Evolutionary conservation across 2,888 invertebrate genomes (phyloP).

Genomic region (Sarcophaga rosellei): DNA sequence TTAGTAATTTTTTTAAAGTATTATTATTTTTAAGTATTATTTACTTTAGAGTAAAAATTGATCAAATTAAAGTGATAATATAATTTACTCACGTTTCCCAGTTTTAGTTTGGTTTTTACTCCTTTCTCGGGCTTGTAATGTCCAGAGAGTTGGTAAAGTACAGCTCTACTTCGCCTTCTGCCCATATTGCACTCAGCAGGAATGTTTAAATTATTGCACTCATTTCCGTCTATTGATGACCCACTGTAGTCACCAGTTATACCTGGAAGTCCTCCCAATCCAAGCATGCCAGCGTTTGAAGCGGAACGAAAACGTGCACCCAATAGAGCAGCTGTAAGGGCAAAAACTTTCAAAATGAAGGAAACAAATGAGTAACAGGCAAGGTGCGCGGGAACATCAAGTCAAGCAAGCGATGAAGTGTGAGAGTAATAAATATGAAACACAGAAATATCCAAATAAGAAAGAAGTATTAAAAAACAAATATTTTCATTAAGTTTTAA

Average conservation of each 20-base stretch:
- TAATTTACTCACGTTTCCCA: conserved; percentile 92
- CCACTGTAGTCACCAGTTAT: conserved; percentile 71
- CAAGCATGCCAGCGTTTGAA: conserved; percentile 88
- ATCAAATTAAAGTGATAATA: too few species aligned
- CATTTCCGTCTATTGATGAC: conserved; percentile 81
- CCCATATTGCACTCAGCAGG: conserved; percentile 94
- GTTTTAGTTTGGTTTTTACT: conserved; percentile 94
- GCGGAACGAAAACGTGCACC: conserved; percentile 90
- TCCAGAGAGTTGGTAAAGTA: conserved; percentile 97
- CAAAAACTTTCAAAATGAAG: conserved; percentile 78
- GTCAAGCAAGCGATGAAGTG: conserved; percentile 24
- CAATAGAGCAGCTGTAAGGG: conserved; percentile 88
- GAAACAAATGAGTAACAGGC: conserved; percentile 40
- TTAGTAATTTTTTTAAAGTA: too few species aligned
- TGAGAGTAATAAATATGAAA: conserved; percentile 24
- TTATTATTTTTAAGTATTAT: fast-evolving
- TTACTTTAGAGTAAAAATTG: background rate
- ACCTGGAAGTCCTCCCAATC: conserved; percentile 78
- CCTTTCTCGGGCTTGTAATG: conserved; percentile 95
- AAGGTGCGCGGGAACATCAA: conserved; percentile 52
- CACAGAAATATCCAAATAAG: conserved; percentile 13
- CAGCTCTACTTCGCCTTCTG: conserved; percentile 94
- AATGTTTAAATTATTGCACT: conserved; percentile 87
- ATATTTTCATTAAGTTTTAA: conserved; percentile 1
- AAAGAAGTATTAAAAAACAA: background rate